Evolutionary conservation across 2,888 invertebrate species (phyloP), one percentile per base, ranked within the genome.

Genomic region (Nesidiocoris tenuis): DNA sequence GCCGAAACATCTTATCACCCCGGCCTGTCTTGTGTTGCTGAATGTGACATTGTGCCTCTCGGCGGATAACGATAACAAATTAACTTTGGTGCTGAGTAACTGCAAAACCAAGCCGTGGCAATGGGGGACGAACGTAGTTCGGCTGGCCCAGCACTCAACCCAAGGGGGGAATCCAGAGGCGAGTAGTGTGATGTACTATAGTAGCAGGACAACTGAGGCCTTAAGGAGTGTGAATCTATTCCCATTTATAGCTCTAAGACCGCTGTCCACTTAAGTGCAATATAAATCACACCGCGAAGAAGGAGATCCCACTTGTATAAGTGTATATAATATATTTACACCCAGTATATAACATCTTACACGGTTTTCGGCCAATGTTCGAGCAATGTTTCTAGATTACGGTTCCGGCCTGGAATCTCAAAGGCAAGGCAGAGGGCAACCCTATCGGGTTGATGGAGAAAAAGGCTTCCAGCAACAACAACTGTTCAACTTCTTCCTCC

Each of bases 251-350:
- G 74, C 74, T 61, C 39, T 57, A 63, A 67, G 77, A 76, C 74
- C 77, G 61, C 61, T 77, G 77, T 77, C 77, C 77, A 77, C 74
- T 70, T 75, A 77, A 77, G 77, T 77, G 77, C 74, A 56, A 54
- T 74, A 77, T 77, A 77, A 77, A 77, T 77, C 77, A 68, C 64
- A 21, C 7, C 21, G 25, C 16, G 12, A 39, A 39, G 63, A 75
- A 77, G 74, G 61, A 57, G 54, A 72, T 12, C 61, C 72, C 72
- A 72, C 72, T 72, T 72, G 25, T 63, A 72, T 61, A 72, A 61
- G 72, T 19, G 72, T 63, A 72, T 72, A 72, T 63, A 39, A 39
- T 39, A 54, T 54, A 72, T 72, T 72, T 72, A 72, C 63, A 63
- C 72, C 21, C 39, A 12, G 54, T 54, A 17, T 63, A 70, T 70